Base-by-base conservation (phyloP, 1,140 invertebrate genomes). In the Aphis craccivora region DNA sequence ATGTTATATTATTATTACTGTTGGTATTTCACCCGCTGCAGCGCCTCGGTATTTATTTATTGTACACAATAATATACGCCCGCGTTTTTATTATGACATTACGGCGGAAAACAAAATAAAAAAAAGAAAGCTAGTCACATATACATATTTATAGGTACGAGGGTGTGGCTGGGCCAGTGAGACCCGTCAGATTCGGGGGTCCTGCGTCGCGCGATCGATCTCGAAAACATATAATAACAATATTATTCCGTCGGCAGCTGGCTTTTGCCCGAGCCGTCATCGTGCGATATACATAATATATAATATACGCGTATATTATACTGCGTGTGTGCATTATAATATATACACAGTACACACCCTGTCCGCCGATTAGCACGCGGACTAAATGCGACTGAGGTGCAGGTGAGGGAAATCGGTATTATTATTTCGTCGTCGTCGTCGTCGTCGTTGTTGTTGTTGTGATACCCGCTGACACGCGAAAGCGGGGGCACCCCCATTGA, bases 401-500 rank as follows among this genome's bases (percentile, higher is more conserved):
- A 84, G 76, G 91, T 93, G 91, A 93, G 51, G 84, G 91, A 93
- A 93, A 55, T 93, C 91, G 14, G 76, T 93, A 84, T 93, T 93
- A 84, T 67, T 90, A 67, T 67, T n/a, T 81, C 83, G 83, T 43
- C 83, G 86, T 89, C n/a, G 53, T 45, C 40, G 83, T 84, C 40
- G 84, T 45, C 40, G 84, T n/a, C 76, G 60, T 92, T 43, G 91
- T 93, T 92, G 91, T 92, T 93, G 90, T 91, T 91, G 91, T 93
- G 91, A 93, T 93, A 93, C 91, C 91, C 91, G 91, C 91, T 86
- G 91, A 93, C 91, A 93, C 90, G 48, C 3, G 67, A 83, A 86
- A 25, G 81, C 43, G 22, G 40, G 48, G 45, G 43, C 30, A n/a
- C 35, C 30, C 48, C 81, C 91, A 93, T 93, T 60, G 91, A 93